These are phyloP conservation scores for Amiota minor DNA, from an alignment of 2,888 invertebrate species.

Conservation along the genomic window DNA sequence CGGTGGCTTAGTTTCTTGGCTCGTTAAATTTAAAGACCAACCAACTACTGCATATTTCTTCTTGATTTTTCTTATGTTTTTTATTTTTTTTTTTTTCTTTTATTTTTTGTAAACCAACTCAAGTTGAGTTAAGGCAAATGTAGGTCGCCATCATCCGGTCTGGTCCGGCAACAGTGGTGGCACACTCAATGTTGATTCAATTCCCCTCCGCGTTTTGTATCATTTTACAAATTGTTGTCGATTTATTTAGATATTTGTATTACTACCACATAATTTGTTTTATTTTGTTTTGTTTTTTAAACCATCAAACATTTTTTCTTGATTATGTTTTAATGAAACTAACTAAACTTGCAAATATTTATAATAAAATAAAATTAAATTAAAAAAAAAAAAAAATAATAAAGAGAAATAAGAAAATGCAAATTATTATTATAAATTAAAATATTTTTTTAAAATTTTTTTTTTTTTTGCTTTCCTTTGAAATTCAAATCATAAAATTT, in stretches of 20 bases:
- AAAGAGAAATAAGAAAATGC: too few relatives aligned
- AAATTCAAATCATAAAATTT: slow-evolving; percentile 11
- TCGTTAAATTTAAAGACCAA: slow-evolving; percentile 24
- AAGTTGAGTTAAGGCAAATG: neutral
- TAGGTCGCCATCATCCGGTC: slow-evolving; percentile 18
- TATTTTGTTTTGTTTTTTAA: neutral
- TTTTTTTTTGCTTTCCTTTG: neutral
- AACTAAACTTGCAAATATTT: too few relatives aligned
- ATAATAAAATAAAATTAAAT: too few relatives aligned
- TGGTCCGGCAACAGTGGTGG: neutral
- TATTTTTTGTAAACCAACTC: neutral
- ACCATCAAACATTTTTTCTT: neutral
- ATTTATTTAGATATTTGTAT: slow-evolving; percentile 19
- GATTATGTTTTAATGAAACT: slow-evolving; percentile 10
- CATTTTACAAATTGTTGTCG: slow-evolving; percentile 24
- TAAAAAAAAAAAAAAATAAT: too few relatives aligned
- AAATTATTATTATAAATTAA: too few relatives aligned
- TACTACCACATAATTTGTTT: neutral
- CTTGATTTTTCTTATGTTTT: neutral
- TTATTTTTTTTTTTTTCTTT: neutral
- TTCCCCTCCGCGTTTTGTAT: neutral
- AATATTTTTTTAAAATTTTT: neutral
- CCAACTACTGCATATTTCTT: slow-evolving; percentile 17
- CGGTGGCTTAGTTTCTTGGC: slow-evolving; percentile 23
- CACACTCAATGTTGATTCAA: neutral